These are phyloP conservation scores for Morelia viridis DNA, from an alignment of 2,797 vertebrate genomes.

Conservation along the genomic window DNA sequence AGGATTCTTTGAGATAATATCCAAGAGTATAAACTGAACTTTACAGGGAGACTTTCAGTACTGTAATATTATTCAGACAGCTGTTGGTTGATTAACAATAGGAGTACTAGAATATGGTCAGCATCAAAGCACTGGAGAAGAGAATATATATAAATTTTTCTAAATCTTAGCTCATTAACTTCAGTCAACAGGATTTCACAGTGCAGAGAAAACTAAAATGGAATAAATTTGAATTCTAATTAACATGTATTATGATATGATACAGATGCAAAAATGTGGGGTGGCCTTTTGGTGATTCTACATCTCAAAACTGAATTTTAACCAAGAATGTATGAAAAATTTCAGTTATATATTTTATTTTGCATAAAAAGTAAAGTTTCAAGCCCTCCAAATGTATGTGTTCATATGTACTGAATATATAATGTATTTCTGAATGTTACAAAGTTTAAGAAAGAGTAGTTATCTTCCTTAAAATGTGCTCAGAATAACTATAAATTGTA, in stretches of 20 bases:
- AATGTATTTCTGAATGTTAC: background rate
- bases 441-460: background rate
- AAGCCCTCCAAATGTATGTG: background rate
- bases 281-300: background rate
- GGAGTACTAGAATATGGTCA: background rate
- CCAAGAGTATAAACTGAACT: background rate
- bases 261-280: background rate
- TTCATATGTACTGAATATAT: background rate
- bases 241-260: background rate
- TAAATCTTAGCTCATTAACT: background rate
- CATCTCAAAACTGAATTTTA: background rate
- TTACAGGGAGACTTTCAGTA: background rate
- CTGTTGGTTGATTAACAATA: background rate
- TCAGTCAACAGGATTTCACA: background rate
- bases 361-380: background rate
- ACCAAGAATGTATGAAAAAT: background rate
- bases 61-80: background rate
- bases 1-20: background rate
- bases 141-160: background rate
- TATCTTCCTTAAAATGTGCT: background rate
- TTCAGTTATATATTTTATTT: background rate
- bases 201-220: background rate
- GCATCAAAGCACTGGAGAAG: background rate
- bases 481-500: background rate
- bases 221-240: background rate